Evolutionary conservation across 1,140 invertebrate species (phyloP), one percentile per base, ranked within the genome.

Genomic region (Pogonognathellus flavescens): DNA sequence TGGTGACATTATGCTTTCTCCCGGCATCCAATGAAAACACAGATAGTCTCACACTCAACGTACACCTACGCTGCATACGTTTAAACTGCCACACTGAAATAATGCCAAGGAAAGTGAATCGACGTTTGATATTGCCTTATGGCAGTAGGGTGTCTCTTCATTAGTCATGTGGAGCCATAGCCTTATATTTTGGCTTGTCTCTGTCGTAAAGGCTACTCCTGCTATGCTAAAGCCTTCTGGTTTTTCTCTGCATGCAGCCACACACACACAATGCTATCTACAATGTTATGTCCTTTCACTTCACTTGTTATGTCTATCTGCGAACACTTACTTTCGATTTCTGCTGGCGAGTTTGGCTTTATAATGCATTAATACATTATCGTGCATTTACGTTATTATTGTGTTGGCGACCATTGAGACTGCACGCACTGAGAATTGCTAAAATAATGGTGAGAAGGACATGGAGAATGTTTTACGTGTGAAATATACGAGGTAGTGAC

Each of bases 91-190:
- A 20, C 25, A 25, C 2, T 66, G 62, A 66, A 66, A 66, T 66
- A 22, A 66, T 22, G 22, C 14, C 2, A 41, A 41, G 5, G 20
- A 66, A 66, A 14, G 7, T 18, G 49, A 70, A 83, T 22, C 66
- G 83, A 84, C 83, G 62, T 84, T 84, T 84, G 62, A 66, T 72
- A 84, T 84, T 84, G 83, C 60, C 52, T 84, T 70, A 53, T 66
- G 62, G 60, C 83, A 53, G 60, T 84, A 84, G 83, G 83, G 83
- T 72, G 83, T 84, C 83, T 70, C 62, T 84, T 84, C 72, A 84
- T 84, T 84, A 84, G 50, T 62, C 59, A 59, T 53, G 50, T 55
- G 16, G 13, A 31, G 20, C 22, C 76, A 53, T 31, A 53, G 18
- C 18, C 31, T 41, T 41, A 41, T 41, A 41, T 41, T 41, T 41